Evolutionary conservation across 2,797 vertebrate genomes (phyloP), one percentile per base, ranked within the genome.

Genomic region (Poecilia wingei): DNA sequence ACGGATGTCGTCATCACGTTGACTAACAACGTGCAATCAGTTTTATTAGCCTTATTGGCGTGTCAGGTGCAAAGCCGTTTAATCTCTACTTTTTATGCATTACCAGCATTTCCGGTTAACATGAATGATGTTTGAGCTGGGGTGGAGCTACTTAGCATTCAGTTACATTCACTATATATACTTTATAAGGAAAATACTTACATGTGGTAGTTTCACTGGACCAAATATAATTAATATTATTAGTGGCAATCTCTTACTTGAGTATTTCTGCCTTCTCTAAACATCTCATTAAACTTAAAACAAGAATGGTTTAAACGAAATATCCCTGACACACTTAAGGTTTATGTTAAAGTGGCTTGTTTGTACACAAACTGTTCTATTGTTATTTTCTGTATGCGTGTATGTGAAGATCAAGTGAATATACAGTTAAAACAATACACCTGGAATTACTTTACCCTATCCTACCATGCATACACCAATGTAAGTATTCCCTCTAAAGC

Each of bases 1-100:
- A 12, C 69, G 66, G 7, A 14, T 71, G 82, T 18, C 92, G 91
- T 94, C 91, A 93, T 87, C 70, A 74, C 89, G 85, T 75, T 55
- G 41, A 33, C 53, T 68, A 69, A 6, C 16, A 20, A 14, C 22
- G 61, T 5, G n/a, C 28, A 47, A 36, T n/a, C 39, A 28, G 10
- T 31, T 55, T 16, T 18, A 7, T 13, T 36, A 16, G 13, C 2
- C 1, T 5, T 1, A 61, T 13, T 14, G 31, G 31, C 8, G 36
- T 41, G 33, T 10, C 22, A 43, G 22, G 36, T 13, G 39, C 39
- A 4, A 13, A 4, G 22, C 18, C 7, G 9, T 68, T 68, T 41
- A 41, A 12, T 41, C 64, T 25, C 12, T 14, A 22, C 22, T 25
- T 49, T 36, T 64, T 31, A 8, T 10, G 6, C 46, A 3, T 68